A percentile compares a stretch with the other conserved stretches of the same genome.
These are phyloP conservation scores for Cisticola juncidis DNA, from an alignment of 2,113 vertebrate genomes.

Conservation along the genomic window DNA sequence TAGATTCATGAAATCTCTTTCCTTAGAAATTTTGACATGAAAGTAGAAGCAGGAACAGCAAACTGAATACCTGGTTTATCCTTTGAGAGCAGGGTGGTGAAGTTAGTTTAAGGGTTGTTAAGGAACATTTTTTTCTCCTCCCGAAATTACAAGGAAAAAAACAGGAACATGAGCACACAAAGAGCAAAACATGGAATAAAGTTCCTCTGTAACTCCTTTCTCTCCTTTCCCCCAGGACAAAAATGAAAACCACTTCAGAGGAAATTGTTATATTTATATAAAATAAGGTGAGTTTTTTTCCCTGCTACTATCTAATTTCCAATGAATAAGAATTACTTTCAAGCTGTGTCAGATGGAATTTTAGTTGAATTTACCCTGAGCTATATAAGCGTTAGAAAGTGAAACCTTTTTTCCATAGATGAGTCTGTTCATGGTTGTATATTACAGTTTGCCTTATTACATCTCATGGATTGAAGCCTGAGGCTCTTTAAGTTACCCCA, in stretches of 20 bases:
- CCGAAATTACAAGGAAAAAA: neutral
- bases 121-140: neutral
- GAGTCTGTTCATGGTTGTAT: constrained; percentile 29
- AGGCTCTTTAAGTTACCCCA: constrained; percentile 36
- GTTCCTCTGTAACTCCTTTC: neutral
- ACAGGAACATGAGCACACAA: neutral
- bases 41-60: neutral
- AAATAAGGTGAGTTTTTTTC: constrained; percentile 59
- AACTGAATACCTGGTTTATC: neutral
- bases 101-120: neutral
- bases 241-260: constrained; percentile 58
- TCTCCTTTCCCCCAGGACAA: constrained; percentile 49
- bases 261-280: constrained; percentile 58
- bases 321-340: constrained; percentile 81
- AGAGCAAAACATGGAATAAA: neutral
- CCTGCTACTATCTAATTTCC: constrained; percentile 71
- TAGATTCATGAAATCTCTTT: neutral
- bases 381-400: constrained; percentile 37
- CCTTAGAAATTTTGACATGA: neutral
- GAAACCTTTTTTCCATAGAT: constrained; percentile 46
- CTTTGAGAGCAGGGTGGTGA: neutral
- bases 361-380: constrained; percentile 66
- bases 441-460: constrained; percentile 60
- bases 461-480: constrained; percentile 37
- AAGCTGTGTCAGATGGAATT: constrained; percentile 62